Percentiles rank a stretch among this genome's conserved stretches.
These are phyloP conservation scores for Drosophila monieri DNA, from an alignment of 2,888 invertebrate species.

Conservation along the genomic window DNA sequence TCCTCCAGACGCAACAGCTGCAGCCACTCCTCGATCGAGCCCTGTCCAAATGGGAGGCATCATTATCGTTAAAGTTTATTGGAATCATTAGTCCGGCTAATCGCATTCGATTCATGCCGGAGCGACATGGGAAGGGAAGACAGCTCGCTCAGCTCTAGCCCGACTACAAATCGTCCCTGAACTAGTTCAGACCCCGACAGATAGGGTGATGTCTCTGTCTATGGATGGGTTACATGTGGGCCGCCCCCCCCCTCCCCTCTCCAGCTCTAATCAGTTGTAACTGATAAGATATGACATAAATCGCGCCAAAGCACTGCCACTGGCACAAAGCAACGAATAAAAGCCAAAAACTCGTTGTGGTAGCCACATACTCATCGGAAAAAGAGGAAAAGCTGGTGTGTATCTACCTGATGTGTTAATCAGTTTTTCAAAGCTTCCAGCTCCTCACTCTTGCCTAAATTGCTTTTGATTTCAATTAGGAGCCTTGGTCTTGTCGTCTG, in stretches of 20 bases:
- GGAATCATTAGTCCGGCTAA: slow-evolving; percentile 52
- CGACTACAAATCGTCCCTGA: slow-evolving; percentile 77
- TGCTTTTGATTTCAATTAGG: slow-evolving; percentile 75
- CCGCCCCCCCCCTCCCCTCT: slow-evolving; percentile 17
- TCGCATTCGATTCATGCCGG: slow-evolving; percentile 61
- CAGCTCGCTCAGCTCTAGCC: slow-evolving; percentile 33
- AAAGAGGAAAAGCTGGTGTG: background rate
- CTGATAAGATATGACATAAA: slow-evolving; percentile 80
- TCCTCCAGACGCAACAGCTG: slow-evolving; percentile 95
- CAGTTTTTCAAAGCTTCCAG: slow-evolving; percentile 51
- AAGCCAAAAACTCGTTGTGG: slow-evolving; percentile 65
- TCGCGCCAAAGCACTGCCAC: slow-evolving; percentile 72
- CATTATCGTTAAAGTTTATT: slow-evolving; percentile 15
- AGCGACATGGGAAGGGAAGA: slow-evolving; percentile 21
- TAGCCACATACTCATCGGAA: too few species aligned
- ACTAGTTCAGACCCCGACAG: slow-evolving; percentile 72
- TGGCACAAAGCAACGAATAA: slow-evolving; percentile 63
- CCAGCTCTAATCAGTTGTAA: slow-evolving; percentile 77
- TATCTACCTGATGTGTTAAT: slow-evolving; percentile 67
- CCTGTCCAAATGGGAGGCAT: slow-evolving; percentile 85
- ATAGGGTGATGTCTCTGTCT: slow-evolving; percentile 42
- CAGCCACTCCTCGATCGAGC: slow-evolving; percentile 97
- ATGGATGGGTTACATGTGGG: slow-evolving; percentile 22
- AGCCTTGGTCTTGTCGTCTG: slow-evolving; percentile 25
- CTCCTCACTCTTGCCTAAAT: slow-evolving; percentile 50